Evolutionary conservation across 1,140 invertebrate genomes (phyloP), one percentile per base, ranked within the genome.

Genomic region (Meloidogyne hapla): DNA sequence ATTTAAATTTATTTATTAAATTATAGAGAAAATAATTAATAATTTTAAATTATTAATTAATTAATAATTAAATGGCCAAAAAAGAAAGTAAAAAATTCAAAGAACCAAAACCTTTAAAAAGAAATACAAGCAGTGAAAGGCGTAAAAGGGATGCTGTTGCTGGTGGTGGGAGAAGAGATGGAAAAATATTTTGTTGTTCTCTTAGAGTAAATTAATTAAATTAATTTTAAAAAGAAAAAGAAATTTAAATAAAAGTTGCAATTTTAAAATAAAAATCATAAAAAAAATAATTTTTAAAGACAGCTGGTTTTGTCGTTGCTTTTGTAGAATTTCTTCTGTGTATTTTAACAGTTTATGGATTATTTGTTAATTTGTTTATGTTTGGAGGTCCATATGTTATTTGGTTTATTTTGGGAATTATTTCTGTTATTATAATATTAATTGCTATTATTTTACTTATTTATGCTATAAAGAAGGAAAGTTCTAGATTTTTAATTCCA

Each of bases 391-490:
- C 83, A 25, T 86, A 86, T 48, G 78, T 86, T 40, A 75, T 87
- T 67, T 86, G 84, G 84, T 86, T 87, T 56, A 74, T 86, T 56
- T 77, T 86, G 83, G 83, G 83, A 28, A 75, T 86, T 38, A 79
- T 86, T 73, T 83, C 80, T 28, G 77, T 87, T 15, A 40, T 87
- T 10, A 80, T 86, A 68, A 86, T 87, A 33, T 67, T 87, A 3
- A 77, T 85, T n/a, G 84, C 85, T 21, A 85, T 85, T 68, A 67
- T 77, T 23, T 61, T 85, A 4, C 73, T 86, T 1, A 69, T 86
- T 48, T 87, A 86, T 65, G 84, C 86, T 8, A 86, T 86, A 70
- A 80, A 87, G 28, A 79, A 79, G 70, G 86, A 86, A 63, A 86
- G 84, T 23, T 42, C 84, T 15, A 77, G 86, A n/a, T 84, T 80